Evolutionary conservation across 2,797 vertebrate genomes (phyloP).

Genomic region (Xiphorhynchus erythropygius): DNA sequence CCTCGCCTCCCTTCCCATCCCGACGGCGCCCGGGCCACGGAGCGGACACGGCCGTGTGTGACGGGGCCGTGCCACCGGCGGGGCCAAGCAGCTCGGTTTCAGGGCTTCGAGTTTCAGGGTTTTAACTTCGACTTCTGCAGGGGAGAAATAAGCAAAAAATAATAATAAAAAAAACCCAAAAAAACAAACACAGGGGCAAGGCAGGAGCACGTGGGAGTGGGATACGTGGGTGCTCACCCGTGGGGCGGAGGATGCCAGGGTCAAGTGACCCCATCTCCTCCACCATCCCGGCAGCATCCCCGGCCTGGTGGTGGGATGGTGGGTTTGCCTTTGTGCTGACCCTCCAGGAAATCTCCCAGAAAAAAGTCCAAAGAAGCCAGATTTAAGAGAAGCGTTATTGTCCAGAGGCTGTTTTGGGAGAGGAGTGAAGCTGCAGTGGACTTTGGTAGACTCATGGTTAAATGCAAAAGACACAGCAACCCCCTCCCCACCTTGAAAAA

Average conservation of each 20-base stretch:
- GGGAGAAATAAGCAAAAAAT: not conserved
- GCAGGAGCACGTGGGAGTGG: accelerated
- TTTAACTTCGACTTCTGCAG: constrained; percentile 17
- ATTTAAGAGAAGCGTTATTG: accelerated
- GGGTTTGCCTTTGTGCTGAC: not conserved
- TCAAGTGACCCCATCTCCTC: accelerated
- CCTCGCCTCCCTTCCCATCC: not conserved
- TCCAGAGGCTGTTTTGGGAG: not conserved
- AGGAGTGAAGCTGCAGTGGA: not conserved
- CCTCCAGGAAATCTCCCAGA: not conserved
- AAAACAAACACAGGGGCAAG: accelerated
- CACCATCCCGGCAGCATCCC: accelerated
- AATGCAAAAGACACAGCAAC: not conserved
- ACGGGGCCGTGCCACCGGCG: not conserved
- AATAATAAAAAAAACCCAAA: too few species aligned
- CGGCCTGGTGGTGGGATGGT: not conserved
- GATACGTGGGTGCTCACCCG: accelerated
- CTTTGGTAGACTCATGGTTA: not conserved
- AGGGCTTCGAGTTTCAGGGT: constrained; percentile 38
- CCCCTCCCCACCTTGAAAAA: not conserved
- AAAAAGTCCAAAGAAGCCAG: not conserved
- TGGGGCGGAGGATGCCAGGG: accelerated
- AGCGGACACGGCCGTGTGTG: constrained; percentile 1
- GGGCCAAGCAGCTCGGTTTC: constrained; percentile 27
- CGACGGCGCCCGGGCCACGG: not conserved